phyloP scores from a whole-genome alignment of 2,113 vertebrate genomes.

The Podarcis cretensis region DNA sequence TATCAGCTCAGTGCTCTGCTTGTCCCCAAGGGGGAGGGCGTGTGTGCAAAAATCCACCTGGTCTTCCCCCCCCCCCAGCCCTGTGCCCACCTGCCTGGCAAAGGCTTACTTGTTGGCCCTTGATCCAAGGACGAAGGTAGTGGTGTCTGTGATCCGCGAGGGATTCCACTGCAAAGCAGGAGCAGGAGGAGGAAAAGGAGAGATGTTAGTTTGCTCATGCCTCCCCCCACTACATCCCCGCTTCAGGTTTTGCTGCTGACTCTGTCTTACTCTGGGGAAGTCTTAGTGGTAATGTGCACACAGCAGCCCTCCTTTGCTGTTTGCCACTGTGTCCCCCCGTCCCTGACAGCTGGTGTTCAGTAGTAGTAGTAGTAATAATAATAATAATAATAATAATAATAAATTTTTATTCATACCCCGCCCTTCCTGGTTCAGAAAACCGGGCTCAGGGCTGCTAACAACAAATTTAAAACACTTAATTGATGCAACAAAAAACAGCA shows the following conservation, averaged over 20 bases:
- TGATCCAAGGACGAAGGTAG: conserved; percentile 95
- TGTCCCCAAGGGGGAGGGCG: background rate
- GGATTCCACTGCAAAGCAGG: conserved; percentile 89
- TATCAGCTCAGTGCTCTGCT: conserved; percentile 46
- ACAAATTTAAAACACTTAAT: too few relatives aligned
- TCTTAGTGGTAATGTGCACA: too few relatives aligned
- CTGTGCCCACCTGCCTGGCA: background rate
- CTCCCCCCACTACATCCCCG: background rate
- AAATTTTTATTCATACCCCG: too few relatives aligned
- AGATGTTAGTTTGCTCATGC: conserved; percentile 37
- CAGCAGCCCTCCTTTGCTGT: too few relatives aligned
- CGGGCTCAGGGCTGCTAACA: too few relatives aligned
- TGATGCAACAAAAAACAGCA: too few relatives aligned
- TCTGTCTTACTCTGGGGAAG: background rate
- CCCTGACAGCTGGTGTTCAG: background rate
- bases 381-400: too few relatives aligned
- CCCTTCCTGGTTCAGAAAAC: too few relatives aligned
- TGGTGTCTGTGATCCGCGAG: conserved; percentile 86
- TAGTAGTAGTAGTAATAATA: too few relatives aligned
- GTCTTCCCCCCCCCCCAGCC: conserved; percentile 13
- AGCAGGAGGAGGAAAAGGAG: conserved; percentile 14
- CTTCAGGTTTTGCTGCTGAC: background rate
- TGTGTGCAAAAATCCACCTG: background rate
- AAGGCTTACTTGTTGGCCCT: conserved; percentile 96
- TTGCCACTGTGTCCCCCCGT: too few relatives aligned